These are phyloP conservation scores for Ploceus nigricollis DNA, from an alignment of 2,113 vertebrate genomes.

Conservation along the genomic window DNA sequence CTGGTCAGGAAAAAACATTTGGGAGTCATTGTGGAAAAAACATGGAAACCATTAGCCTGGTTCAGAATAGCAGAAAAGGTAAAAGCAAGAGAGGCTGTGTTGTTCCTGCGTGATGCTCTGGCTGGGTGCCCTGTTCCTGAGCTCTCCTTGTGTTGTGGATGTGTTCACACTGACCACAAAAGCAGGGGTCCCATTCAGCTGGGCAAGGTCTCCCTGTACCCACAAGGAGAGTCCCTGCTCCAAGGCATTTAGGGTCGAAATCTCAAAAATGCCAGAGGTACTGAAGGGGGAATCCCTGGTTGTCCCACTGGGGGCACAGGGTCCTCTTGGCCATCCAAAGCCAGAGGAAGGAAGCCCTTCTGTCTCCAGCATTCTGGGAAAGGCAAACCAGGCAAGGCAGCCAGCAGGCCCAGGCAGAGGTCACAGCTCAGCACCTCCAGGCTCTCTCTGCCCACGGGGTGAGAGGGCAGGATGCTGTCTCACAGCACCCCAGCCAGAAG, in stretches of 20 bases:
- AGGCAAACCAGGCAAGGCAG: not conserved
- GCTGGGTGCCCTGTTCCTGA: not conserved
- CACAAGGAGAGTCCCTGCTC: not conserved
- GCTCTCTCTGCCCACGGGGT: not conserved
- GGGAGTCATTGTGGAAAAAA: constrained; percentile 47
- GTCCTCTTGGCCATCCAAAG: not conserved
- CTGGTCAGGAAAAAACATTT: constrained; percentile 63
- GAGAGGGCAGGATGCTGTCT: not conserved
- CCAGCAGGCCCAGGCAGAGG: not conserved
- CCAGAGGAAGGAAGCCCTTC: not conserved
- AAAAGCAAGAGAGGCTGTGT: not conserved
- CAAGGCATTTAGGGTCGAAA: not conserved
- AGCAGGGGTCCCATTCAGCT: not conserved
- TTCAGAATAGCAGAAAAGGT: not conserved
- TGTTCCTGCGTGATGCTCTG: not conserved
- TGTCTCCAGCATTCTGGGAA: not conserved
- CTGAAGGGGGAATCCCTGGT: accelerated
- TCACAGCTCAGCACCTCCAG: not conserved
- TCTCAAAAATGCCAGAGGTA: not conserved
- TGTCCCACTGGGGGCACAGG: no score
- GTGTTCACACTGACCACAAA: not conserved
- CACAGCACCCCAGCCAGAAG: not conserved
- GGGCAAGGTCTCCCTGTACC: accelerated
- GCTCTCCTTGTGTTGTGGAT: not conserved
- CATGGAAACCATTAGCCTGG: constrained; percentile 41